Evolutionary conservation across 1,140 invertebrate genomes (phyloP), one percentile per base, ranked within the genome.

Genomic region (Solenopsis invicta): DNA sequence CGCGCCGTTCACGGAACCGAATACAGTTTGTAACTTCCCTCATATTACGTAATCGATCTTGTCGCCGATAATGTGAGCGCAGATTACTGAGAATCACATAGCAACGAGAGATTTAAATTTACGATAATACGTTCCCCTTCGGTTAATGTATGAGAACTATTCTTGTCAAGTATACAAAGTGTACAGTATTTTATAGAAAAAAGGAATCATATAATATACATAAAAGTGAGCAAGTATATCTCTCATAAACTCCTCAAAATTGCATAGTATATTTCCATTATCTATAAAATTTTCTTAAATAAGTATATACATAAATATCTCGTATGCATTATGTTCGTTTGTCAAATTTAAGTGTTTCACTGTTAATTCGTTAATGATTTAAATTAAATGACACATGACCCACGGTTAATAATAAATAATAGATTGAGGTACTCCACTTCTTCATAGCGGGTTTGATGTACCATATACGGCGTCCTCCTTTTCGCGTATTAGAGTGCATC

Each of bases 31-130:
- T 52, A 56, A 16, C 50, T 29, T 4, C 10, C 45, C 29, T 62
- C 34, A 9, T 82, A 62, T 82, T 87, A 50, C 50, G 72, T 62
- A 81, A 87, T 69, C 41, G 50, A 76, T 56, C 37, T 12, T 13
- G 29, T 29, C 29, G n/a, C 10, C 8, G 76, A 86, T 69, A 80
- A 80, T 37, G 34, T 6, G 64, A 69, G 16, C 18, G 18, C 34
- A 29, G 21, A 82, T 82, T 74, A 72, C 50, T 66, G 24, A 82
- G 78, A 82, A 82, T 74, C 18, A 24, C 54, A 21, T 45, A 24
- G 66, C 37, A 59, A 74, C 67, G 18, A 48, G 24, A 37, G 41
- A 72, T 72, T 71, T 72, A 21, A 72, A 61, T 12, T 12, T 21
- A 18, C 9, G 67, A 72, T 72, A 82, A 59, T 59, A 18, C 59